Base-by-base conservation (phyloP, 2,888 invertebrate genomes). In the Catocala fraxini region DNA sequence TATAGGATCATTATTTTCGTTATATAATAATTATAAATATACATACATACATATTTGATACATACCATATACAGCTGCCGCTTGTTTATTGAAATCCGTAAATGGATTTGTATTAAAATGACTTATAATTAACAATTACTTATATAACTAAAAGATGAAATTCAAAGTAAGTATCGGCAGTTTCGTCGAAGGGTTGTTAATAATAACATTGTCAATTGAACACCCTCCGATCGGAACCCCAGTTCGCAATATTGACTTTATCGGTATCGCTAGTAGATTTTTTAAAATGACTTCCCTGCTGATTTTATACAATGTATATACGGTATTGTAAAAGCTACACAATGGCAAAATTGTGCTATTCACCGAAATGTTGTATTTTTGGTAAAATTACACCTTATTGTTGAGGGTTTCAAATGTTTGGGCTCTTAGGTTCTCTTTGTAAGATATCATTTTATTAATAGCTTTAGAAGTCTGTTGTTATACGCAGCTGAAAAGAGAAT, bases 301-400 rank as follows among this genome's bases (percentile, higher is more conserved):
- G 67, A 71, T 82, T 80, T 79, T 25, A 25, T 25, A 25, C 83
- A 55, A 39, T 73, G 77, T 67, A 71, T 58, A 73, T 67, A 25
- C 25, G 25, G 83, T 68, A 81, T 88, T 89, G 84, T 86, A 82
- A 79, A 81, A 72, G 78, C 71, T 75, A 78, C 81, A 88, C 85
- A 87, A 88, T 85, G 80, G 77, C 77, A 69, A 81, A 86, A 85
- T 84, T 87, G 77, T 76, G 79, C 83, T 84, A 83, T 85, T 86
- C 83, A 85, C 65, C 59, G 71, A 72, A 79, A 80, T 70, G 78
- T 61, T 79, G 75, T 80, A 77, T 63, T 73, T 67, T 63, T 59
- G 51, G 46, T 47, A 62, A 59, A 70, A 73, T 69, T 70, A 71
- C 62, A 53, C 48, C 15, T 61, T 64, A 68, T 73, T 75, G 66